Base-by-base conservation (phyloP, 2,888 invertebrate species). In the Isotomurus palustris region DNA sequence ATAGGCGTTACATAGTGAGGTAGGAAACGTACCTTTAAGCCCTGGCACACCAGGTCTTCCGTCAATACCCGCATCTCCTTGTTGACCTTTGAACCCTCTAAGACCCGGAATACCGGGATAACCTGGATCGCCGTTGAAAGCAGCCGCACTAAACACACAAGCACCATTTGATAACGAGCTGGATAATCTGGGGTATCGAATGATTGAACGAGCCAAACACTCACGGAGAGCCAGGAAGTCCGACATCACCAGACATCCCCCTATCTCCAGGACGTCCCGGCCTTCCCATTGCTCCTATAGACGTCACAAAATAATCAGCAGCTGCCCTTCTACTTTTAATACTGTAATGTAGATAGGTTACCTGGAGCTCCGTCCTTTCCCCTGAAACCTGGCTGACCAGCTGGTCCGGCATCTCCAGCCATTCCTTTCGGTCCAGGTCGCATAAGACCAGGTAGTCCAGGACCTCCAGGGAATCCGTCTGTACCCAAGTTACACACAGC, bases 381-480 rank as follows among this genome's bases (percentile, higher is more conserved):
- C 14, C 71, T 70, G 2, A 66, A 57, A n/a, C 72, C 72, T 43
- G 56, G 49, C 6, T 66, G 59, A 17, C 80, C 80, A 12, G 63
- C 72, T 5, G 71, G 65, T 1, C 85, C 85, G 8, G 74, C 69
- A 2, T 73, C 71, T n/a, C 84, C 84, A 38, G 74, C 57, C 28
- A 76, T 76, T 24, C 81, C 81, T 1, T 67, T 52, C 1, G 75
- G 70, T 29, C 81, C 47, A n/a, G 29, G n/a, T 6, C 3, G 4
- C 12, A 47, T 29, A 10, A 6, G 27, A 27, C 61, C 61, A 6
- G 47, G 29, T 17, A 67, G 2, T n/a, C 82, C 79, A 3, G 80
- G 73, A 62, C 51, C 32, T n/a, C 77, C 90, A 17, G 75, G 75
- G 47, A 77, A 73, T 35, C 91, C 91, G 70, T 77, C 75, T 0